A percentile compares a stretch with the other conserved stretches of the same genome.
These are phyloP conservation scores for Idaea straminata DNA, from an alignment of 2,888 invertebrate species.

Conservation along the genomic window DNA sequence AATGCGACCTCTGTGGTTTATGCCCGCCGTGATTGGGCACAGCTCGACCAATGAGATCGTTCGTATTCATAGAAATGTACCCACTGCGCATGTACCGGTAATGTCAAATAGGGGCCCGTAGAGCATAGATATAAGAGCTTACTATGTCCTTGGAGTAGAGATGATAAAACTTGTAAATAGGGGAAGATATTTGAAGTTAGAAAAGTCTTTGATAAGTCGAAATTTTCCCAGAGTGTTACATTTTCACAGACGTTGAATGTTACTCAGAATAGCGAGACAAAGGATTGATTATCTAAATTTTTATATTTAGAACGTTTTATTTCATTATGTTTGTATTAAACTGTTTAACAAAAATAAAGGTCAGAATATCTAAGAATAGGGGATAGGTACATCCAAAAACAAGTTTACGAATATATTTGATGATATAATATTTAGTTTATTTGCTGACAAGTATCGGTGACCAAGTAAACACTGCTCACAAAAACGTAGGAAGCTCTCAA, in stretches of 20 bases:
- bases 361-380: too few species aligned
- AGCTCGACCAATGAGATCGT: conserved; percentile 46
- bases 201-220: not conserved
- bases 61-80: conserved; percentile 40
- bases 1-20: conserved; percentile 52
- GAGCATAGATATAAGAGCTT: conserved; percentile 24
- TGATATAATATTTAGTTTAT: too few species aligned
- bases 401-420: too few species aligned
- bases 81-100: conserved; percentile 46
- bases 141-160: not conserved
- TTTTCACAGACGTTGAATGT: not conserved
- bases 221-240: not conserved
- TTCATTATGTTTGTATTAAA: too few species aligned
- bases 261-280: too few species aligned
- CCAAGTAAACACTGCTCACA: too few species aligned
- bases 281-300: too few species aligned
- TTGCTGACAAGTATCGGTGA: too few species aligned
- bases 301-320: too few species aligned
- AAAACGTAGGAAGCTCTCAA: too few species aligned
- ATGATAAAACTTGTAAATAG: not conserved
- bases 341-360: too few species aligned
- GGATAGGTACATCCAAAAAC: too few species aligned
- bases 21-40: conserved; percentile 52
- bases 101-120: conserved; percentile 41
- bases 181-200: not conserved